Conservation (phyloP, 2,113 vertebrate genomes). For the Laticauda laticaudata region DNA sequence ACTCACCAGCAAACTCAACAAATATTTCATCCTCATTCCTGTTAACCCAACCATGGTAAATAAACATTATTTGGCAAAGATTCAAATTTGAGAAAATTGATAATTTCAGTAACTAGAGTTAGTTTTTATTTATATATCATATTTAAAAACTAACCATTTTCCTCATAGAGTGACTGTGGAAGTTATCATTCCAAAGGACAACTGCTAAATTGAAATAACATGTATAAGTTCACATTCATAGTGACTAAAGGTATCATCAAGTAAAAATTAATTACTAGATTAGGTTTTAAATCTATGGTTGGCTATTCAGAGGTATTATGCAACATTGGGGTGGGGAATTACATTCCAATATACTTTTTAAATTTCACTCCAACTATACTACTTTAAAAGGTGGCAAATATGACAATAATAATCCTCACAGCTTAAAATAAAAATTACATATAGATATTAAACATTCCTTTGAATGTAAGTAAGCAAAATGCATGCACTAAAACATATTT, state of each 20-base stretch:
- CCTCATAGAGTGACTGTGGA: background rate
- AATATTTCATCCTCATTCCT: slow-evolving; percentile 27
- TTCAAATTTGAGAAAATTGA: background rate
- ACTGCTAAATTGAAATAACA: fast-evolving
- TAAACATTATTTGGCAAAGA: slow-evolving; percentile 47
- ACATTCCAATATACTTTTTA: background rate
- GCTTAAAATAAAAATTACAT: slow-evolving; percentile 4
- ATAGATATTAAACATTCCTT: background rate
- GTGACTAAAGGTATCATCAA: background rate
- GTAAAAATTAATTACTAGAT: background rate
- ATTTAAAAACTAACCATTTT: background rate
- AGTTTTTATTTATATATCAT: background rate
- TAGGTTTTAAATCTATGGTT: background rate
- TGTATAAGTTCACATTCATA: background rate
- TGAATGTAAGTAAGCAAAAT: background rate
- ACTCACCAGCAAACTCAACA: slow-evolving; percentile 21
- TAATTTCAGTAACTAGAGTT: slow-evolving; percentile 9
- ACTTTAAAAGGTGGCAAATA: slow-evolving; percentile 8
- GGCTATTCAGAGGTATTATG: background rate
- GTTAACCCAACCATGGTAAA: slow-evolving; percentile 35
- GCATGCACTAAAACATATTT: background rate
- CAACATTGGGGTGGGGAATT: background rate
- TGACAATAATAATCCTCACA: background rate
- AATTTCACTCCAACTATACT: slow-evolving; percentile 16
- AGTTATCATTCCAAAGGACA: background rate